A percentile compares a stretch with the other conserved stretches of the same genome.
phyloP scores from a whole-genome alignment of 2,797 vertebrate genomes.

The Enteromius fasciolatus region DNA sequence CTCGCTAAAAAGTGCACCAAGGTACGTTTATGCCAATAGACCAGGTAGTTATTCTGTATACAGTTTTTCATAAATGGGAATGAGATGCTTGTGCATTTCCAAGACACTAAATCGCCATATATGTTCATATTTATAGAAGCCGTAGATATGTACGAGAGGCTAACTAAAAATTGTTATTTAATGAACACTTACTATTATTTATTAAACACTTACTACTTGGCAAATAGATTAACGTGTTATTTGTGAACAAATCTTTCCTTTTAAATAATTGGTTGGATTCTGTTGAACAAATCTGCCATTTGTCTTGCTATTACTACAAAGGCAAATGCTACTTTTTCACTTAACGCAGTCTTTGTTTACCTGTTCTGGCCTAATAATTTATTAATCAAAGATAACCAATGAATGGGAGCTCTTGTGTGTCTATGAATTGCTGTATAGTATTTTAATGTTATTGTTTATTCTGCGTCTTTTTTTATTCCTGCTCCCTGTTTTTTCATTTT shows the following conservation, averaged over 20 bases:
- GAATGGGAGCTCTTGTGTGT: neutral
- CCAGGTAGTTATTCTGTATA: too few species aligned
- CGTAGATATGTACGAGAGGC: neutral
- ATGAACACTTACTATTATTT: neutral
- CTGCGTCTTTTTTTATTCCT: neutral
- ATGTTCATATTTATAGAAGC: neutral
- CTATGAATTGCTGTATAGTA: neutral
- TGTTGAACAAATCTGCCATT: neutral
- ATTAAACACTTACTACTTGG: neutral
- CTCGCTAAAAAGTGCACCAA: too few species aligned
- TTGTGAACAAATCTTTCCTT: neutral
- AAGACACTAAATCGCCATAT: neutral
- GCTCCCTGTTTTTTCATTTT: too few species aligned
- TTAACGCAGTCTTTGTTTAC: neutral
- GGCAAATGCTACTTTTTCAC: neutral
- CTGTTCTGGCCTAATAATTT: neutral
- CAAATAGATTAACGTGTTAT: neutral
- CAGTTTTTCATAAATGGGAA: neutral
- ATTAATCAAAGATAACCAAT: neutral
- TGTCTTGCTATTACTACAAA: neutral
- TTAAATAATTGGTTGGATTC: neutral
- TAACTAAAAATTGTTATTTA: neutral
- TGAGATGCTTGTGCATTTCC: neutral
- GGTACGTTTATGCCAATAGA: too few species aligned
- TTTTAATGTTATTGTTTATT: neutral